Percentiles rank a stretch among this genome's conserved stretches.
These are phyloP conservation scores for Tretioscincus oriximinensis DNA, from an alignment of 2,113 vertebrate species.

Conservation along the genomic window DNA sequence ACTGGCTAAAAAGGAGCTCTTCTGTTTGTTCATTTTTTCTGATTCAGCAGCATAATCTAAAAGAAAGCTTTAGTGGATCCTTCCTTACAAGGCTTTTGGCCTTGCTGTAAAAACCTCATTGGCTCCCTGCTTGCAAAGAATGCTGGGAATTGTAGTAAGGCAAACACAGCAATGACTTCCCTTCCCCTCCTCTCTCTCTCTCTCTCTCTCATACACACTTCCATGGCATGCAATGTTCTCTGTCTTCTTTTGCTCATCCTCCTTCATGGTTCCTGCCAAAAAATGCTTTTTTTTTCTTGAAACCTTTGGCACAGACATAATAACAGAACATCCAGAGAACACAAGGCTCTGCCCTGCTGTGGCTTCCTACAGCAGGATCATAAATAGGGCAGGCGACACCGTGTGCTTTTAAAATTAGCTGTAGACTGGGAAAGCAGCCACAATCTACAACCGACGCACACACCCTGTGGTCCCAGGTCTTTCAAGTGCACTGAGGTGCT, in stretches of 20 bases:
- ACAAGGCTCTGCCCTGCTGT: too few relatives aligned
- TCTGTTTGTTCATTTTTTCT: too few relatives aligned
- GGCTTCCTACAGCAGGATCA: background rate
- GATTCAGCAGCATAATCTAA: too few relatives aligned
- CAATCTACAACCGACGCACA: background rate
- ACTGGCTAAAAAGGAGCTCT: too few relatives aligned
- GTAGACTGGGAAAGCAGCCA: background rate
- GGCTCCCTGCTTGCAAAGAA: too few relatives aligned
- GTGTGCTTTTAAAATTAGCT: background rate
- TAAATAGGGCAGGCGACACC: background rate
- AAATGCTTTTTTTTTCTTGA: background rate
- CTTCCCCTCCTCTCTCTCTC: background rate
- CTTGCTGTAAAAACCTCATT: too few relatives aligned
- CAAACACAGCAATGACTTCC: too few relatives aligned
- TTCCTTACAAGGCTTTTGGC: too few relatives aligned
- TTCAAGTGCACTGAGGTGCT: background rate
- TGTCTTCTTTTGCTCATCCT: background rate
- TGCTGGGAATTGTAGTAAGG: too few relatives aligned
- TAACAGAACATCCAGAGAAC: background rate
- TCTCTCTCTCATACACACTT: background rate
- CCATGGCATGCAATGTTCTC: background rate
- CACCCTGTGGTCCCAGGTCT: background rate
- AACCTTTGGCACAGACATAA: background rate
- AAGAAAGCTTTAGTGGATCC: too few relatives aligned
- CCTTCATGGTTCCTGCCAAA: conserved; percentile 1